phyloP scores from a whole-genome alignment of 2,113 vertebrate species.

The Saccopteryx leptura region DNA sequence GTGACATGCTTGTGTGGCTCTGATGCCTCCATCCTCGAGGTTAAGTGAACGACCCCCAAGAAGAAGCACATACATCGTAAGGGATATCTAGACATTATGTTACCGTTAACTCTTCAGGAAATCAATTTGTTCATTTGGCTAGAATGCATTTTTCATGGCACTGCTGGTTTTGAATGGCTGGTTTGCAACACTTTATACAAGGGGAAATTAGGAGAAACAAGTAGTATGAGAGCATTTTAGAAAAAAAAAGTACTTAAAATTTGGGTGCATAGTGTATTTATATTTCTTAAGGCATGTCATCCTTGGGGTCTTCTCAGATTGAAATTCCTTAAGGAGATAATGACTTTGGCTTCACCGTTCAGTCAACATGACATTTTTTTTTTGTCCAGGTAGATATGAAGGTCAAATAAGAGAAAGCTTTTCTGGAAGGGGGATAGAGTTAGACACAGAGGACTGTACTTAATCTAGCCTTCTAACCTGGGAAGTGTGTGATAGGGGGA shows the following conservation, averaged over 20 bases:
- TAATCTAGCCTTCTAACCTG: not conserved
- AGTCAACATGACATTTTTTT: not conserved
- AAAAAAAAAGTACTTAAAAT: not conserved
- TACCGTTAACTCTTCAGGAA: not conserved
- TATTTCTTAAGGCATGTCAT: not conserved
- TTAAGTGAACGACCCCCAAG: not conserved
- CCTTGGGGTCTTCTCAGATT: not conserved
- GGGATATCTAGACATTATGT: not conserved
- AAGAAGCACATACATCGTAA: not conserved
- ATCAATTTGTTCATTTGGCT: not conserved
- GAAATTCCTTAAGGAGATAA: not conserved
- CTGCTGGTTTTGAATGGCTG: not conserved
- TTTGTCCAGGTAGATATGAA: not conserved
- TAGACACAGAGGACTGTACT: not conserved
- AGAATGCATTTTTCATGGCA: not conserved
- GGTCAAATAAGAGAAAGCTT: not conserved
- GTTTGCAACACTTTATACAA: not conserved
- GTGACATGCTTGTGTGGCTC: not conserved
- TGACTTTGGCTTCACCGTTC: not conserved
- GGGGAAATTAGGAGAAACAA: not conserved
- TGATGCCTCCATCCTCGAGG: not conserved
- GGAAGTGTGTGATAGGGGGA: not conserved
- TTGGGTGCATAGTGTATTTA: not conserved
- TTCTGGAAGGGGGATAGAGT: not conserved
- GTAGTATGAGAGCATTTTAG: not conserved